Base-by-base conservation (phyloP, 2,888 invertebrate genomes). In the Gastrophysa polygoni region DNA sequence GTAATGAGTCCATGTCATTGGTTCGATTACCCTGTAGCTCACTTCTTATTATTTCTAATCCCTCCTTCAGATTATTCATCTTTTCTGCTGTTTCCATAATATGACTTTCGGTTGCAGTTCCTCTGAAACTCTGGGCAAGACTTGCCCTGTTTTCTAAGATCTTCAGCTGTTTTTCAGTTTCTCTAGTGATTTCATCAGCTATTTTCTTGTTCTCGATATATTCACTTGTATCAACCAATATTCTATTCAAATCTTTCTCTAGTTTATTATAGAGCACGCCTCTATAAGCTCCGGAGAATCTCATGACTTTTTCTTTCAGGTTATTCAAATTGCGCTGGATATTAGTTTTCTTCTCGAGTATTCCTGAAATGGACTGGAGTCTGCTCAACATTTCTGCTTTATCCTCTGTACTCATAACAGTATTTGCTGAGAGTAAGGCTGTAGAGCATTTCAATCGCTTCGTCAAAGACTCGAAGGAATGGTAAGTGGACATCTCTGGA, bases 181-280 rank as follows among this genome's bases (percentile, higher is more conserved):
- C 70, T 34, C 56, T 69, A 1, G 58, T 64, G 6, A 73, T 55
- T 47, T 70, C 68, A 3, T 68, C 59, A 7, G 68, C 57, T 16
- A 49, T 54, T 2, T 50, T 29, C 61, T 64, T 62, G 44, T 72
- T 66, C 1, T 66, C 61, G n/a, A 71, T 52, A 32, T 65, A 57
- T 16, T 69, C 68, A 16, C 64, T 68, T 1, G 67, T 62, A 29
- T 70, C 64, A 10, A 63, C 28, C 7, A 70, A 59, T 18, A 69
- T 43, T 52, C 69, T 71, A 48, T 72, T 71, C 11, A 74, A 50
- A 29, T 73, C 71, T 38, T 68, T 68, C 56, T 75, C 75, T 14
- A 75, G 63, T 20, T 67, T 60, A 24, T 71, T 73, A 47, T 73
- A 75, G n/a, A 73, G 56, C 0, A 75, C 73, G 6, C 74, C 73